Evolutionary conservation across 2,888 invertebrate species (phyloP), one percentile per base, ranked within the genome.

Genomic region (Pseudolycoriella hygida): DNA sequence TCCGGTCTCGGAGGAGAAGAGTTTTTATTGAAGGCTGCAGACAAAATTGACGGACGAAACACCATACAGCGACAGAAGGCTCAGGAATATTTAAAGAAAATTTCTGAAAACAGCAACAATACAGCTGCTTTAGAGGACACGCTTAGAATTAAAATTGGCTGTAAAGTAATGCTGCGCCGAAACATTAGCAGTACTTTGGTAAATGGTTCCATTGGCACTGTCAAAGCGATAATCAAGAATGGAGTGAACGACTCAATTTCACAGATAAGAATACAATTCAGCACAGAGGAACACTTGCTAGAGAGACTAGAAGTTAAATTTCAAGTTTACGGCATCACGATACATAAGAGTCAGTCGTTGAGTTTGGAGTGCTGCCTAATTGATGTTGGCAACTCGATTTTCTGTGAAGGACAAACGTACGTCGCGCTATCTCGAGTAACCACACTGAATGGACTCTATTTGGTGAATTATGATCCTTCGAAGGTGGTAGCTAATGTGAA

Each of bases 1-100:
- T 12, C 12, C 17, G 8, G 12, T 30, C 12, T 45, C 11, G 14
- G 30, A 15, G n/a, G 30, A 30, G 40, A 39, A 1, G 15, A 20
- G 30, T 17, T 45, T n/a, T 17, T 25, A 25, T 32, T 40, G 20
- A 25, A 12, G 40, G 40, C 45, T 17, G 17, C 31, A 17, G 45
- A 45, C 40, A 15, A 32, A 14, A 40, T 45, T 19, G 45, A 40
- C n/a, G 18, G 25, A 8, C 25, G 15, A 37, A 37, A n/a, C n/a
- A 15, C 37, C 37, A 12, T 15, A 14, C 37, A 37, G 37, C n/a
- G 15, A 15, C 37, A 37, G 15, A 37, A 37, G 15, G 37, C 37
- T 37, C n/a, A 14, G 5, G 37, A 37, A 37, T 37, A n/a, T 5
- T 37, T 37, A 12, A 4, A 3, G 11, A 37, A 37, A 37, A 3